Conservation (phyloP, 2,797 vertebrate species). For the Amazona ochrocephala region DNA sequence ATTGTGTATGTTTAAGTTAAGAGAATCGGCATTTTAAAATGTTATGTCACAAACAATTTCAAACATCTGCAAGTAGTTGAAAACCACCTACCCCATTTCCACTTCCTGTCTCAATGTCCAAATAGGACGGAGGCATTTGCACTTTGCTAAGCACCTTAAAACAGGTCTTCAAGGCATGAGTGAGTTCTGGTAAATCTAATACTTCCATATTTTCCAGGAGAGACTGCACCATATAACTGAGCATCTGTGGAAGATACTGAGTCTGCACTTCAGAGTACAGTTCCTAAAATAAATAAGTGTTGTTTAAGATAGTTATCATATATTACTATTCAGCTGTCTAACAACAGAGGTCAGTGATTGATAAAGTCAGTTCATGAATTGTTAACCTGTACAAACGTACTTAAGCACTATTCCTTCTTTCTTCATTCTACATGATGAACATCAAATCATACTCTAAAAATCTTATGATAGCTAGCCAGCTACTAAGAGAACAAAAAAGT, state of each 20-base stretch:
- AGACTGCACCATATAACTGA: slow-evolving; percentile 86
- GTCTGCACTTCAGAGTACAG: slow-evolving; percentile 96
- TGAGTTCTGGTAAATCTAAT: slow-evolving; percentile 86
- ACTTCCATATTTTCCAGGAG: slow-evolving; percentile 80
- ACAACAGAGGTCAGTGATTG: not conserved
- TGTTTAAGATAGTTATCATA: not conserved
- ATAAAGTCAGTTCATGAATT: not conserved
- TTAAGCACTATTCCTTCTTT: not conserved
- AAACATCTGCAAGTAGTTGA: not conserved
- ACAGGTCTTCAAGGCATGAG: slow-evolving; percentile 87
- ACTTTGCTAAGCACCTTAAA: slow-evolving; percentile 97
- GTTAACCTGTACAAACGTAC: not conserved
- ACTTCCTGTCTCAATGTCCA: slow-evolving; percentile 82
- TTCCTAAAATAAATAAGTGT: slow-evolving; percentile 79
- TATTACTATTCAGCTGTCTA: not conserved
- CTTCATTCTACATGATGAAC: not conserved
- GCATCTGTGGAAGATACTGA: slow-evolving; percentile 93
- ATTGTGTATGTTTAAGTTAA: not conserved
- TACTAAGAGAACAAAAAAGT: not conserved
- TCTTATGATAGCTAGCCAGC: not conserved
- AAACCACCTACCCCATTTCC: slow-evolving; percentile 64
- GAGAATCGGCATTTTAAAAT: not conserved
- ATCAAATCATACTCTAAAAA: not conserved
- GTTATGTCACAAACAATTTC: not conserved
- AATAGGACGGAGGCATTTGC: slow-evolving; percentile 94